Conservation (phyloP, 2,888 invertebrate genomes). For the Fragum fragum region DNA sequence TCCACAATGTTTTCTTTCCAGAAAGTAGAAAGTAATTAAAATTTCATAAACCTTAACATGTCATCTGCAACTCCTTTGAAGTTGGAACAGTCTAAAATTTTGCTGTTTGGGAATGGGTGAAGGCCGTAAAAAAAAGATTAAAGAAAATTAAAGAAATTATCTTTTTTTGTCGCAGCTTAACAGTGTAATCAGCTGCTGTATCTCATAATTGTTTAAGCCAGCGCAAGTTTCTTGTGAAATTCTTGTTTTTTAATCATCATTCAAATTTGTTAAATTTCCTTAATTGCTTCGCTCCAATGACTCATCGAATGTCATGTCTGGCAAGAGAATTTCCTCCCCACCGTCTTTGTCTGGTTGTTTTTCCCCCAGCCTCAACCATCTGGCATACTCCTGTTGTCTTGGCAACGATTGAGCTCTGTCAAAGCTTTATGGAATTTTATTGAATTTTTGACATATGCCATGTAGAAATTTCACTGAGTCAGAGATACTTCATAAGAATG, state of each 20-base stretch:
- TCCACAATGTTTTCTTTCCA: too few relatives aligned
- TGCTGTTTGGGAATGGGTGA: too few relatives aligned
- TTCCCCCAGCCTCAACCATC: constrained; percentile 14
- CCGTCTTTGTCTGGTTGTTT: constrained; percentile 18
- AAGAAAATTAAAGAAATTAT: too few relatives aligned
- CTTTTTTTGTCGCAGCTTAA: background rate
- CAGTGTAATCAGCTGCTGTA: background rate
- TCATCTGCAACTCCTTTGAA: too few relatives aligned
- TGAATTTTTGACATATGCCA: constrained; percentile 22
- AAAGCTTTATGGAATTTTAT: constrained; percentile 23
- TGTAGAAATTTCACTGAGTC: constrained; percentile 22
- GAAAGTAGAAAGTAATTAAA: too few relatives aligned
- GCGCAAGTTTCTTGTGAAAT: background rate
- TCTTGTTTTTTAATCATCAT: constrained; percentile 9
- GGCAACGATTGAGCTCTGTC: background rate
- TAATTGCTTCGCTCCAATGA: constrained; percentile 14
- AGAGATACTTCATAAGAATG: background rate
- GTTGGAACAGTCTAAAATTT: too few relatives aligned
- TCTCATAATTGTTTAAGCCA: background rate
- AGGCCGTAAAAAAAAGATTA: too few relatives aligned
- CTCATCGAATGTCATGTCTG: constrained; percentile 3
- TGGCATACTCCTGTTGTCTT: constrained; percentile 18
- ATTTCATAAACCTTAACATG: too few relatives aligned
- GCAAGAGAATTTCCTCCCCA: background rate
- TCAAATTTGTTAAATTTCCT: constrained; percentile 12